Evolutionary conservation across 1,140 invertebrate genomes (phyloP).

Genomic region (Hermetia illucens): DNA sequence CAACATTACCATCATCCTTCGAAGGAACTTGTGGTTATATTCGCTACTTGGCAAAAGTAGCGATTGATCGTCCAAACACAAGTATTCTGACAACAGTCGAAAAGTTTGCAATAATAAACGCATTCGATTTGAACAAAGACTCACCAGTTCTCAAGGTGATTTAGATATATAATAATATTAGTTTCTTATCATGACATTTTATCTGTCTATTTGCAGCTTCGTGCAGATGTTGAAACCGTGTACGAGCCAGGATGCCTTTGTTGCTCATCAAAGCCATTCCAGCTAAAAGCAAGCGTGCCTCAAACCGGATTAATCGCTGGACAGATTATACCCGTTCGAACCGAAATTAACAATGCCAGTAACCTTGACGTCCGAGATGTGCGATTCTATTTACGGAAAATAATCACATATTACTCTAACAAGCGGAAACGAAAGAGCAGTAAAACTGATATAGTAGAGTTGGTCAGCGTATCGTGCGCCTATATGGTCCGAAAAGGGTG

Average conservation of each 20-base stretch:
- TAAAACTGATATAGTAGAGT: conserved; percentile 32
- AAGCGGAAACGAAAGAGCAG: conserved; percentile 37
- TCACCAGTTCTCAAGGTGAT: too few relatives aligned
- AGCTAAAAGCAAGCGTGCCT: conserved; percentile 21
- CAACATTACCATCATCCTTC: too few relatives aligned
- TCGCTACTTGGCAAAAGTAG: too few relatives aligned
- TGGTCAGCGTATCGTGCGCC: conserved; percentile 32
- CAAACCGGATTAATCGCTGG: conserved; percentile 25
- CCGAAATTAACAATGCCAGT: conserved; percentile 29
- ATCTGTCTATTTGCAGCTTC: conserved; percentile 10
- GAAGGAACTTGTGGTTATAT: too few relatives aligned
- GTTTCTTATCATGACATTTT: not conserved
- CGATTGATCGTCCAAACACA: too few relatives aligned
- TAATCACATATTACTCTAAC: conserved; percentile 28
- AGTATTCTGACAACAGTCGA: too few relatives aligned
- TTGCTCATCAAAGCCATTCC: conserved; percentile 22
- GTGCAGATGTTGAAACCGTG: conserved; percentile 18
- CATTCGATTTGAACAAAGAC: too few relatives aligned
- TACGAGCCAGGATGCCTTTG: conserved; percentile 25
- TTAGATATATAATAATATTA: not conserved
- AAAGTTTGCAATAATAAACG: too few relatives aligned
- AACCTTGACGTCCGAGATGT: conserved; percentile 34
- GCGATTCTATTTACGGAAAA: conserved; percentile 33
- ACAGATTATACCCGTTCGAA: conserved; percentile 19
- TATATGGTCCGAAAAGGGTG: conserved; percentile 15